These are phyloP conservation scores for Alosa sapidissima DNA, from an alignment of 2,797 vertebrate species.

Conservation along the genomic window DNA sequence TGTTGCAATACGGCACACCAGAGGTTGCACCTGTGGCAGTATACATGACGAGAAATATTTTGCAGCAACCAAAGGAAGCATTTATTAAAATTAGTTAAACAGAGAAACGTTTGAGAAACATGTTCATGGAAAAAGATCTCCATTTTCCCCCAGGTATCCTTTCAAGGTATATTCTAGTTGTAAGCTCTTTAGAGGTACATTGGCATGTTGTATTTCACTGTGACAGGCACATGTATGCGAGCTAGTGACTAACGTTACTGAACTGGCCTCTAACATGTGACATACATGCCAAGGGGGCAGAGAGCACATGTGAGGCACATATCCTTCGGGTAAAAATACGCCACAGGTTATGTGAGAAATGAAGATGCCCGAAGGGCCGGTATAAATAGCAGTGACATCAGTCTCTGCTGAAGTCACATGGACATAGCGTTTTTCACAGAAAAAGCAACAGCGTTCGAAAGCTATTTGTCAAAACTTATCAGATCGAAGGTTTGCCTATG, in stretches of 20 bases:
- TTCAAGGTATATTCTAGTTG: background rate
- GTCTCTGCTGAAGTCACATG: background rate
- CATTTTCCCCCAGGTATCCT: background rate
- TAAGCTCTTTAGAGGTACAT: background rate
- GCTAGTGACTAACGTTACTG: background rate
- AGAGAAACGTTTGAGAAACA: background rate
- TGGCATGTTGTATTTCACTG: background rate
- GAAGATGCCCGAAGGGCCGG: background rate
- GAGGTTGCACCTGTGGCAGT: background rate
- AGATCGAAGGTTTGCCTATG: conserved; percentile 15
- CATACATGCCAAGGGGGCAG: background rate
- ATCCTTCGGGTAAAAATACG: background rate
- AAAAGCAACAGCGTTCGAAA: background rate
- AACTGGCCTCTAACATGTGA: background rate
- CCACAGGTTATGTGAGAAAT: conserved; percentile 15
- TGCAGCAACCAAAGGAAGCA: background rate
- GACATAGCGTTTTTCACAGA: conserved; percentile 1
- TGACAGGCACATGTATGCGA: background rate
- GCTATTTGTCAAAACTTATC: conserved; percentile 19
- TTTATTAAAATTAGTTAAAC: background rate
- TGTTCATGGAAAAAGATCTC: background rate
- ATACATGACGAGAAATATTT: background rate
- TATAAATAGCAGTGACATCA: conserved; percentile 10
- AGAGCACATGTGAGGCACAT: background rate
- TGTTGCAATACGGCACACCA: background rate